A percentile compares a stretch with the other conserved stretches of the same genome.
Conservation (phyloP, 1,140 invertebrate species). For the Caenorhabditis remanei region DNA sequence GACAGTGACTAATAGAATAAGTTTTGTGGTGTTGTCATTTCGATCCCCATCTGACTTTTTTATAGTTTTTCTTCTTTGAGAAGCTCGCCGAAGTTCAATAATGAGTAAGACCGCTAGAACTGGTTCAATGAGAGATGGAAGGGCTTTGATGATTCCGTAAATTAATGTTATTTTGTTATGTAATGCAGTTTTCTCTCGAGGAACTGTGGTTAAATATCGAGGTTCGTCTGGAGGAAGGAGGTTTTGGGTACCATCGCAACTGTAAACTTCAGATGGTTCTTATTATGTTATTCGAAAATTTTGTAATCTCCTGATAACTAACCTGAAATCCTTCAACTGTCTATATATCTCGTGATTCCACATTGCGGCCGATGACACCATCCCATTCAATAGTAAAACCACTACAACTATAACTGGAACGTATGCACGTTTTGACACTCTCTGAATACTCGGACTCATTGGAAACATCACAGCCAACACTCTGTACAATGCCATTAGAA, state of each 20-base stretch:
- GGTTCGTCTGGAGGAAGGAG: not conserved
- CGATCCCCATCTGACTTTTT: not conserved
- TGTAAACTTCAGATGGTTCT: not conserved
- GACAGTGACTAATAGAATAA: not conserved
- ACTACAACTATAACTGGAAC: not conserved
- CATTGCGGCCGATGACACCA: not conserved
- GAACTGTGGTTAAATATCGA: not conserved
- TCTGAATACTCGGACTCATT: not conserved
- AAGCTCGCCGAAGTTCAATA: not conserved
- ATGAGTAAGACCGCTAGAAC: not conserved
- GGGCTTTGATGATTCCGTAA: slow-evolving; percentile 19
- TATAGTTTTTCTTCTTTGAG: not conserved
- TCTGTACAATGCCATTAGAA: not conserved
- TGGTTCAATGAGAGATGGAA: not conserved
- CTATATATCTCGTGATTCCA: not conserved
- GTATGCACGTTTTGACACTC: not conserved
- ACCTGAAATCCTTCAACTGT: not conserved
- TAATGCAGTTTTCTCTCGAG: not conserved
- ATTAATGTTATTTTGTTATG: not conserved
- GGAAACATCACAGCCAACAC: slow-evolving; percentile 5
- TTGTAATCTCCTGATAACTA: too few relatives aligned
- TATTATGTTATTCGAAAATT: not conserved
- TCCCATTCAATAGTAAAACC: not conserved
- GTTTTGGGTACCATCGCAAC: slow-evolving; percentile 5
- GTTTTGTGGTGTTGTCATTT: not conserved